Evolutionary conservation across 2,113 vertebrate genomes (phyloP), one percentile per base, ranked within the genome.

Genomic region (Syngnathus scovelli): DNA sequence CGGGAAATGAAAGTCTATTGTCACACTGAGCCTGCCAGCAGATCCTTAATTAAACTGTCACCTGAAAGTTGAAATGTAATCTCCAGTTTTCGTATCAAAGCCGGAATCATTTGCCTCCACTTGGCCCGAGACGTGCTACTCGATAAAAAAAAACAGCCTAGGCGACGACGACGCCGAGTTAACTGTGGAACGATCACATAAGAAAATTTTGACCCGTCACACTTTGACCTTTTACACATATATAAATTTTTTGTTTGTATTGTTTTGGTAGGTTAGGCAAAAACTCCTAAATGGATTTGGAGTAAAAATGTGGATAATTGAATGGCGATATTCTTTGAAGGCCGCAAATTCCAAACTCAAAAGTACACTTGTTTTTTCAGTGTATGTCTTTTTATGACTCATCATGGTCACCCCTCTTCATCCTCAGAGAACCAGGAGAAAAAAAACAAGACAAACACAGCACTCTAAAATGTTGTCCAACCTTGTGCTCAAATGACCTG

Each of bases 31-130:
- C 70, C 83, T 86, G 86, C 87, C 83, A 87, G 81, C 81, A 79
- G 86, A 88, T 85, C 86, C 89, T 90, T 92, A 92, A 92, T 91
- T 91, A 92, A 91, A 90, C 84, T 91, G 90, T 91, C 90, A 90
- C 88, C 86, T 90, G 83, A 75, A 88, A 89, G 86, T 85, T 82
- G 85, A 90, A 90, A 91, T 82, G 84, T 86, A 86, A 88, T 87
- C 86, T 86, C 83, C 85, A 86, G 86, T 82, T 91, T 85, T 82
- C 80, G 85, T 90, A 88, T 86, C 84, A 78, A 76, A 85, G 80
- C 83, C 83, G 85, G 67, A 86, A 89, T 86, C 87, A 90, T 89
- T 89, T 87, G 83, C 81, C 78, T 87, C 86, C 72, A 76, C 84
- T 89, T 85, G 80, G 66, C 73, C 67, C 70, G 78, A 75, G 86